Evolutionary conservation across 1,140 invertebrate genomes (phyloP), one percentile per base, ranked within the genome.

Genomic region (Colletes gigas): DNA sequence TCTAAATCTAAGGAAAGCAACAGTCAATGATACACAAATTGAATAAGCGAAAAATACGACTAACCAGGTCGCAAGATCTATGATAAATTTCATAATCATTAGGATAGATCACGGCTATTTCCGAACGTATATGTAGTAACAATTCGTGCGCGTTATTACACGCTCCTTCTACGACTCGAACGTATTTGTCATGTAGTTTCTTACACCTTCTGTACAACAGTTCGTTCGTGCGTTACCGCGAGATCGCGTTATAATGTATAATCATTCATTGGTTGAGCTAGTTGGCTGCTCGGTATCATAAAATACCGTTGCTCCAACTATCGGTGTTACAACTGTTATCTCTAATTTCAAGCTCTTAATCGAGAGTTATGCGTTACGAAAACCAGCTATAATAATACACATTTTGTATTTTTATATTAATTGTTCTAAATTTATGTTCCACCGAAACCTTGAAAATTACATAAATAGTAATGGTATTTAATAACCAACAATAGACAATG

Each of bases 221-320:
- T 17, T 73, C 39, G 47, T 81, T 41, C 60, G 54, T 39, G 44
- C 30, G 62, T 62, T 80, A 60, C 62, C 14, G 54, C 17, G 54
- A 78, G 65, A 65, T 59, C 41, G 17, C 47, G 30, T 30, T 30
- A 30, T 30, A 30, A 30, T 30, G 30, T 30, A 66, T 54, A 62
- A 81, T 81, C 67, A 62, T 47, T 50, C 39, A 62, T 62, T 39
- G 63, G n/a, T 72, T 54, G 41, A 44, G 54, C 0, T 69, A 19
- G 15, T 57, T 59, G 30, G 30, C 30, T 30, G 30, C 30, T 57
- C 54, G 39, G 54, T 57, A 15, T 30, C 8, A 44, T 57, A 44
- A 71, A 54, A 44, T 71, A 17, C 69, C 54, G 54, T 71, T 71
- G 69, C n/a, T 14, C 54, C 17, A n/a, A 21, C 30, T 44, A 71